Evolutionary conservation across 2,113 vertebrate species (phyloP).

Genomic region (Tricholaema leucomelas): DNA sequence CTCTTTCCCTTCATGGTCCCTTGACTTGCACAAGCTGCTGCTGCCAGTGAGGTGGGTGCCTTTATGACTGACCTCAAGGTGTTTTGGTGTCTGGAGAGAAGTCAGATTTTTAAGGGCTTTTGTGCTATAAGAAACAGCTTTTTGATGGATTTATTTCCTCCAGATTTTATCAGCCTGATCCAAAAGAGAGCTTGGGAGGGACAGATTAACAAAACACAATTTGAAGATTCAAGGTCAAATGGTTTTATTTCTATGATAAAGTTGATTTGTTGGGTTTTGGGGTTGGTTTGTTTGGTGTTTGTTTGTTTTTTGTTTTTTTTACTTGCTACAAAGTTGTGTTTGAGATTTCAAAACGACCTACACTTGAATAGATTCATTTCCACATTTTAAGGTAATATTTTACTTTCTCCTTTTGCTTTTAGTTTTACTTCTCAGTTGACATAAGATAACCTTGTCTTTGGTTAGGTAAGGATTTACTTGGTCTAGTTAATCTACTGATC

Average conservation of each 20-base stretch:
- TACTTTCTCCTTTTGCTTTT: neutral
- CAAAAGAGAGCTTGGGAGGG: neutral
- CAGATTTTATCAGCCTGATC: neutral
- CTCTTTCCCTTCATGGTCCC: neutral
- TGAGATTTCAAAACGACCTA: conserved; percentile 19
- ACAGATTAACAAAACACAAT: neutral
- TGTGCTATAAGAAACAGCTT: neutral
- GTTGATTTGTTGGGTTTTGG: neutral
- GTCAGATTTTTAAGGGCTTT: neutral
- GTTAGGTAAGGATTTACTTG: neutral
- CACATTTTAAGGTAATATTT: neutral
- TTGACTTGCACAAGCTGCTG: neutral
- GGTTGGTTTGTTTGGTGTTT: no score
- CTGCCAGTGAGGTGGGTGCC: neutral
- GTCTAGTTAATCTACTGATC: conserved; percentile 31
- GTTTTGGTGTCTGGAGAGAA: neutral
- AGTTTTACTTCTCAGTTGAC: neutral
- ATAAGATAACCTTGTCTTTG: neutral
- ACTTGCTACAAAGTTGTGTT: neutral
- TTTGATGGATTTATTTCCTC: conserved; percentile 3
- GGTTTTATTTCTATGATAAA: conserved; percentile 31
- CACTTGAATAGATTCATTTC: neutral
- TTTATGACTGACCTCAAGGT: neutral
- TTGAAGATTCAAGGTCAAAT: conserved; percentile 55
- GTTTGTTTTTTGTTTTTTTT: neutral